phyloP scores from a whole-genome alignment of 2,797 vertebrate genomes.

The Pteronotus mesoamericanus region DNA sequence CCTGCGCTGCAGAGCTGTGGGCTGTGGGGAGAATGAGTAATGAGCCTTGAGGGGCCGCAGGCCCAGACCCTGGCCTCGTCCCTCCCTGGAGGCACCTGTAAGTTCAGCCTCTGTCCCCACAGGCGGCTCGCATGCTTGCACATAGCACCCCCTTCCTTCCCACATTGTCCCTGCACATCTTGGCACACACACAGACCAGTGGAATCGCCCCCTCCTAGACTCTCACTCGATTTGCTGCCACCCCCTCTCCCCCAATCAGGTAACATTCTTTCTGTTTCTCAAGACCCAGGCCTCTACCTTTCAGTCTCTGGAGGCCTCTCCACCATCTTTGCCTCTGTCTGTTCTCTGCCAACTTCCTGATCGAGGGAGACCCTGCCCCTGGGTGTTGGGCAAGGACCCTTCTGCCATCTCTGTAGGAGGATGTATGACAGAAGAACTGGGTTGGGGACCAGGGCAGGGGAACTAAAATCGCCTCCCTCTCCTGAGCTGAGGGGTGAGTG shows the following conservation, averaged over 20 bases:
- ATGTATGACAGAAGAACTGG: not conserved
- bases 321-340: not conserved
- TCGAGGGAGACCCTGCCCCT: not conserved
- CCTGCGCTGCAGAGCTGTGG: slow-evolving; percentile 36
- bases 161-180: not conserved
- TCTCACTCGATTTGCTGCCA: not conserved
- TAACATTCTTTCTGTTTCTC: not conserved
- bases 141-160: not conserved
- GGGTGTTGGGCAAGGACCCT: not conserved
- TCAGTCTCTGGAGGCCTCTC: not conserved
- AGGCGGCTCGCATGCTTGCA: not conserved
- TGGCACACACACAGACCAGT: not conserved
- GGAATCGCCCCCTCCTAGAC: not conserved
- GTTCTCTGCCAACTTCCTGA: not conserved
- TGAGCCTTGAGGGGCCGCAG: slow-evolving; percentile 2
- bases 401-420: not conserved
- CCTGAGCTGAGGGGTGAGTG: not conserved
- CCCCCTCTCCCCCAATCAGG: not conserved
- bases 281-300: not conserved
- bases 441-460: not conserved
- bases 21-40: slow-evolving; percentile 52
- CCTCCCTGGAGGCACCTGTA: not conserved
- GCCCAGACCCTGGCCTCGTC: not conserved
- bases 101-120: not conserved
- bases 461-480: not conserved